These are phyloP conservation scores for Eurosta solidaginis DNA, from an alignment of 1,140 invertebrate genomes.

Conservation along the genomic window DNA sequence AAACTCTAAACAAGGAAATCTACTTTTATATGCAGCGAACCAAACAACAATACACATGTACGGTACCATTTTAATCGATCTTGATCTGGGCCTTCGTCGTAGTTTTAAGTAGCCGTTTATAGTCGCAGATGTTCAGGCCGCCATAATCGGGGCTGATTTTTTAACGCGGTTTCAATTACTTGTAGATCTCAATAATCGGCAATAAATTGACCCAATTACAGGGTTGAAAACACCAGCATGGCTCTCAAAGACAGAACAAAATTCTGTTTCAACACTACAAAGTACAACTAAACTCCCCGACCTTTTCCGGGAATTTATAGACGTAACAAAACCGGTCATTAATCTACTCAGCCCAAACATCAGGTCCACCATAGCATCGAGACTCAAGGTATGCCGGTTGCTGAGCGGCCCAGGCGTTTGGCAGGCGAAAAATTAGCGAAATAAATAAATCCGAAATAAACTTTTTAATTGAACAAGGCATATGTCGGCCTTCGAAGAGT, in stretches of 20 bases:
- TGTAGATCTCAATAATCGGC: background rate
- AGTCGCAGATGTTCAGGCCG: background rate
- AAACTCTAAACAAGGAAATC: background rate
- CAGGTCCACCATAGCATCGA: background rate
- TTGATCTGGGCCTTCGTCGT: too few relatives aligned
- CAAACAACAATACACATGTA: background rate
- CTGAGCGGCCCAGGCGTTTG: background rate
- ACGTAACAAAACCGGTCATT: too few relatives aligned
- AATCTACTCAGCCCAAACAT: background rate
- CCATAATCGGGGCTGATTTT: too few relatives aligned
- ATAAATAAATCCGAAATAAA: too few relatives aligned
- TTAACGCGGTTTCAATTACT: too few relatives aligned
- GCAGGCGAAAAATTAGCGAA: too few relatives aligned
- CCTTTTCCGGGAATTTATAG: too few relatives aligned
- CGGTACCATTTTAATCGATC: background rate
- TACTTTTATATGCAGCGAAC: constrained; percentile 4
- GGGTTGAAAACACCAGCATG: too few relatives aligned
- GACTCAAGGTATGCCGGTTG: background rate
- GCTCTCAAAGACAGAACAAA: too few relatives aligned
- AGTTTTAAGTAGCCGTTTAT: background rate
- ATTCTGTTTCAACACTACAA: too few relatives aligned
- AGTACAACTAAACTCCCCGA: too few relatives aligned
- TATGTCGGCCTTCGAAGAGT: background rate
- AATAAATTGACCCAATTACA: background rate
- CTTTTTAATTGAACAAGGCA: too few relatives aligned